Evolutionary conservation across 1,140 invertebrate species (phyloP), one percentile per base, ranked within the genome.

Genomic region (Aradophagus sp.): DNA sequence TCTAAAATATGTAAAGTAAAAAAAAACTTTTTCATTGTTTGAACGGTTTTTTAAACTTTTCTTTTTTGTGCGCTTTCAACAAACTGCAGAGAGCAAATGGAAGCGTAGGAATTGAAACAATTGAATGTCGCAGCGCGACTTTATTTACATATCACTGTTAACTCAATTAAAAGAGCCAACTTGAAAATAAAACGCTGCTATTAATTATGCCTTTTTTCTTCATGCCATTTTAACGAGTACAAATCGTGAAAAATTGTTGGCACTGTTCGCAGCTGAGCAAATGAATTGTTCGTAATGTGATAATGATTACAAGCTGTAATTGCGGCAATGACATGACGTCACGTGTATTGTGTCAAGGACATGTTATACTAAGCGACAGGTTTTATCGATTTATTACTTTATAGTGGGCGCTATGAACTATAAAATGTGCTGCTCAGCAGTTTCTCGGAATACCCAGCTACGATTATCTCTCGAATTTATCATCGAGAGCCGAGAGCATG

Each of bases 341-440:
- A 58, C 36, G 45, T 52, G 58, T 45, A 63, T 63, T 63, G 53
- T 71, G 59, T 61, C 55, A 52, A 48, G 27, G 41, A 41, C 26
- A 65, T 66, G 48, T 52, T 65, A 39, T 63, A 67, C 52, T 63
- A 74, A 71, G 42, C 63, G 55, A 47, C 31, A 31, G 36, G 42
- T 71, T 71, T 63, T 74, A 73, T 73, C 52, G 70, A 65, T 73
- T 73, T 73, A 73, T 68, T 73, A 68, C 38, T 68, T 73, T 73
- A 73, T 47, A 63, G 52, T 55, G 31, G 26, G 15, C 39, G 42
- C 44, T 29, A 23, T 56, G 29, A 62, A 62, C 56, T 67, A 66
- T 67, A 73, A 67, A 67, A 73, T 63, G 29, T 23, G 27, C 34
- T 56, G 55, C 35, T 62, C 48, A 17, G 42, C 48, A 23, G 58